A percentile compares a stretch with the other conserved stretches of the same genome.
These are phyloP conservation scores for Buathra laborator DNA, from an alignment of 2,888 invertebrate genomes.

Conservation along the genomic window DNA sequence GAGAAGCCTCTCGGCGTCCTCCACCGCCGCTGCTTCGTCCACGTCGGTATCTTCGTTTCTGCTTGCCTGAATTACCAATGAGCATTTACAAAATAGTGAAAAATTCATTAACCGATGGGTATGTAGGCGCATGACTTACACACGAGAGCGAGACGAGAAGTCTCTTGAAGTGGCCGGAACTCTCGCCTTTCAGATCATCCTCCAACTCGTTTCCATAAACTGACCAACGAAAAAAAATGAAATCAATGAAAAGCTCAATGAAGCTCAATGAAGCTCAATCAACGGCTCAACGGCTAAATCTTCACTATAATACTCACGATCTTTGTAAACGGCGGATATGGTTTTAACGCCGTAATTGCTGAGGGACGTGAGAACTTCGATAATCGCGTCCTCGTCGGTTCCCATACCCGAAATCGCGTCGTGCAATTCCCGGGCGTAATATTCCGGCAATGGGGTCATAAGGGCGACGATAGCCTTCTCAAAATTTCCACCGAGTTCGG, in stretches of 20 bases:
- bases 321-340: conserved; percentile 92
- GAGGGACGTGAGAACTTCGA: conserved; percentile 95
- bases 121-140: no score
- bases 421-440: conserved; percentile 93
- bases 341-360: conserved; percentile 94
- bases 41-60: conserved; percentile 92
- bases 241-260: no score
- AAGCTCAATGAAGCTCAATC: no score
- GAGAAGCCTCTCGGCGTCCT: conserved; percentile 93
- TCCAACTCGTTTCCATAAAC: conserved; percentile 93
- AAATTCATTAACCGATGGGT: no score
- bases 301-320: conserved; percentile 91
- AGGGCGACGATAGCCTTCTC: conserved; percentile 93
- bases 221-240: conserved; percentile 84
- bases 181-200: conserved; percentile 93
- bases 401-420: conserved; percentile 93
- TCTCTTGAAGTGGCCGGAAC: conserved; percentile 95
- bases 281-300: no score
- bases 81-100: neutral
- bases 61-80: conserved; percentile 86
- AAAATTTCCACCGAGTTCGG: conserved; percentile 95
- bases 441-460: conserved; percentile 94
- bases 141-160: conserved; percentile 93
- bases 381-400: conserved; percentile 90
- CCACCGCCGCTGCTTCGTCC: conserved; percentile 90